A percentile compares a stretch with the other conserved stretches of the same genome.
Conservation (phyloP, 2,888 invertebrate species). For the Pedicia rivosa region DNA sequence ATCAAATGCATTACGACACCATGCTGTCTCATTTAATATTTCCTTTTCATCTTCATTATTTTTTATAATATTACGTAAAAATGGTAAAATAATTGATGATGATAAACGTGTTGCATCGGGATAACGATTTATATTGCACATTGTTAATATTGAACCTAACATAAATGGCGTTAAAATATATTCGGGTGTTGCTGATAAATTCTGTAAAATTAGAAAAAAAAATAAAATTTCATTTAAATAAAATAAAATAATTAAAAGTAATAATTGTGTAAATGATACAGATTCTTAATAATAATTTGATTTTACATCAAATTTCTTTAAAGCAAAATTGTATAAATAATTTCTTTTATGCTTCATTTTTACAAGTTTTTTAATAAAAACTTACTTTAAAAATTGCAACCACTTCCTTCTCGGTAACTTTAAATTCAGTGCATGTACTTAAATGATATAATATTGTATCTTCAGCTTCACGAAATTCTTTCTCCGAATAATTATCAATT, state of each 20-base stretch:
- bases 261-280: too few relatives aligned
- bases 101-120: slow-evolving; percentile 22
- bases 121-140: slow-evolving; percentile 27
- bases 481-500: slow-evolving; percentile 29
- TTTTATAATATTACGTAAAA: slow-evolving; percentile 23
- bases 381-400: background rate
- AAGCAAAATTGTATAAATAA: too few relatives aligned
- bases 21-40: slow-evolving; percentile 31
- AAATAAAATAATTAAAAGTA: too few relatives aligned
- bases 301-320: too few relatives aligned
- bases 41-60: slow-evolving; percentile 32
- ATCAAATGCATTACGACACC: slow-evolving; percentile 35
- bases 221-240: too few relatives aligned
- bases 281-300: too few relatives aligned
- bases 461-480: slow-evolving; percentile 40
- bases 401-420: slow-evolving; percentile 19
- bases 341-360: too few relatives aligned
- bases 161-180: slow-evolving; percentile 44
- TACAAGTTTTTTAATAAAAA: too few relatives aligned
- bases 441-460: slow-evolving; percentile 45
- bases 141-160: slow-evolving; percentile 37
- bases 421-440: slow-evolving; percentile 27
- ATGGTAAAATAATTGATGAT: slow-evolving; percentile 21
- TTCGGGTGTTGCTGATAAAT: slow-evolving; percentile 38
- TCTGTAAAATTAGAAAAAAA: too few relatives aligned